These are phyloP conservation scores for Pseudorhombus dupliciocellatus DNA, from an alignment of 2,113 vertebrate genomes.

Conservation along the genomic window DNA sequence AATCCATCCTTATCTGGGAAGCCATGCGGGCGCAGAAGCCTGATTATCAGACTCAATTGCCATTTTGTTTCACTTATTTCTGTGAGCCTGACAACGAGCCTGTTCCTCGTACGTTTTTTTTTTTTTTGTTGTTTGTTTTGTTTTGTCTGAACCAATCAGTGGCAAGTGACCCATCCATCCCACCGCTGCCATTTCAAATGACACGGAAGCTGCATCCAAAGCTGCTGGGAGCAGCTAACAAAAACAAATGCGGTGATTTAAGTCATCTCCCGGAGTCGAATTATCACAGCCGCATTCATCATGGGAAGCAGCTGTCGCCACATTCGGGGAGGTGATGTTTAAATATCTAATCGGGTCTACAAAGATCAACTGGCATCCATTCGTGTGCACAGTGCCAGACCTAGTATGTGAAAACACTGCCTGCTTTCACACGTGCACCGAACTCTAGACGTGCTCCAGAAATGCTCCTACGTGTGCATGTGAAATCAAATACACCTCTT, in stretches of 20 bases:
- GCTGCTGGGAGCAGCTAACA: neutral
- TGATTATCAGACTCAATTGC: neutral
- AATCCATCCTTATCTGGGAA: neutral
- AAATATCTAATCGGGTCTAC: too few relatives aligned
- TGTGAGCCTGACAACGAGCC: neutral
- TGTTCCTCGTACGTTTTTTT: neutral
- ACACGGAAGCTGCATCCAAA: neutral
- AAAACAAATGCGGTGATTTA: neutral
- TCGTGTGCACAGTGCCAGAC: too few relatives aligned
- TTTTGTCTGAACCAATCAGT: neutral
- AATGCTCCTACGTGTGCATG: neutral
- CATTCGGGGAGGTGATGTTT: too few relatives aligned
- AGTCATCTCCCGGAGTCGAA: neutral
- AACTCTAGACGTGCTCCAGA: too few relatives aligned
- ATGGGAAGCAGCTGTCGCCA: too few relatives aligned
- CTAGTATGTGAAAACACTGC: too few relatives aligned
- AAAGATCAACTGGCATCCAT: too few relatives aligned
- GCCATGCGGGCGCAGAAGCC: neutral
- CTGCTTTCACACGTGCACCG: too few relatives aligned
- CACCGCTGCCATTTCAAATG: neutral
- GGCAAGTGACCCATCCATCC: neutral
- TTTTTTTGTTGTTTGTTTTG: neutral
- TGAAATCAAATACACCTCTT: too few relatives aligned
- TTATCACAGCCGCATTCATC: neutral
- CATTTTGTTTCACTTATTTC: neutral